Evolutionary conservation across 2,888 invertebrate genomes (phyloP).

Genomic region (Spodoptera picta): DNA sequence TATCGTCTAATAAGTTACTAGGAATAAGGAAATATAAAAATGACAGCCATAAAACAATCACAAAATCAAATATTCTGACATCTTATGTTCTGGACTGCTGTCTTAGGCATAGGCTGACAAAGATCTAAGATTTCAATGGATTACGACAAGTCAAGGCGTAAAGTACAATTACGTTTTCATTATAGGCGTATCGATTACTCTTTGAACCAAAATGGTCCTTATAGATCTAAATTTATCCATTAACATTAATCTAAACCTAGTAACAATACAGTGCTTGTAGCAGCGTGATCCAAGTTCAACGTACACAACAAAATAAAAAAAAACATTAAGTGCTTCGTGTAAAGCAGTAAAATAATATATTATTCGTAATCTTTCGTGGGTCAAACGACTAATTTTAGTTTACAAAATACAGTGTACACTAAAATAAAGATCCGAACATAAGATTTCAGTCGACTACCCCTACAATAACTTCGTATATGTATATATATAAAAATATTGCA

Average conservation of each 20-base stretch:
- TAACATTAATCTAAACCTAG: conserved; percentile 14
- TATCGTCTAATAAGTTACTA: conserved; percentile 50
- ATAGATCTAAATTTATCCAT: conserved; percentile 19
- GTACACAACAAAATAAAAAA: conserved; percentile 7
- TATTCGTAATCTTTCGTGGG: conserved; percentile 26
- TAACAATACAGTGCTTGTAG: conserved; percentile 23
- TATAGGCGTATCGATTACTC: conserved; percentile 5
- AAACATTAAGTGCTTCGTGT: conserved; percentile 15
- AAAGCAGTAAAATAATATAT: conserved; percentile 32
- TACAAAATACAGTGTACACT: conserved; percentile 23
- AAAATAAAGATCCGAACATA: conserved; percentile 57
- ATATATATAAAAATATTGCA: conserved; percentile 69
- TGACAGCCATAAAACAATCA: conserved; percentile 67
- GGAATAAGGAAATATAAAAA: conserved; percentile 54
- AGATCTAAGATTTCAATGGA: conserved; percentile 2
- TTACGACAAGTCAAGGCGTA: conserved; percentile 8
- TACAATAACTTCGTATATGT: conserved; percentile 45
- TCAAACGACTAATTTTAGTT: conserved; percentile 14
- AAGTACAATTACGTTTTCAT: conserved; percentile 13
- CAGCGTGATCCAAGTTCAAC: conserved; percentile 17
- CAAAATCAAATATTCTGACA: conserved; percentile 57
- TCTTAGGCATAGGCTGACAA: conserved; percentile 7
- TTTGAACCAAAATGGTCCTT: conserved; percentile 11
- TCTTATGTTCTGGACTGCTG: conserved; percentile 52
- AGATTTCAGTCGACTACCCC: conserved; percentile 58